Conservation (phyloP, 2,113 vertebrate species). For the Cochlearius cochlearius region DNA sequence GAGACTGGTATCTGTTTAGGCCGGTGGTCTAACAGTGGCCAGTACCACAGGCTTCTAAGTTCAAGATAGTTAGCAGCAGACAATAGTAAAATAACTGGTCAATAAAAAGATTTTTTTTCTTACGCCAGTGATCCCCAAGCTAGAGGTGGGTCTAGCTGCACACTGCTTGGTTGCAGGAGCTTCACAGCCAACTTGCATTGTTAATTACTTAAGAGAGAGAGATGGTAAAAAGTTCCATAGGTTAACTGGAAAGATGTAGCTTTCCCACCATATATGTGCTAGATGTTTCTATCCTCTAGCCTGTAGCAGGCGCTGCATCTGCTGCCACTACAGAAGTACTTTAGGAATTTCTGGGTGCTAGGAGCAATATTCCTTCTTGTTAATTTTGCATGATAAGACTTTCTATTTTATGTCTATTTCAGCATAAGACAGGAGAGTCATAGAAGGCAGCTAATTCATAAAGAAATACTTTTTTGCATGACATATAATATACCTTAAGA, state of each 20-base stretch:
- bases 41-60: background rate
- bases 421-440: background rate
- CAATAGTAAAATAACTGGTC: background rate
- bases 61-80: background rate
- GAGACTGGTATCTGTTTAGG: background rate
- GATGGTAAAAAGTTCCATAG: background rate
- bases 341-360: background rate
- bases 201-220: background rate
- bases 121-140: background rate
- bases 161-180: background rate
- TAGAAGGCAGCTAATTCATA: background rate
- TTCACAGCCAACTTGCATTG: background rate
- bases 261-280: background rate
- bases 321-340: background rate
- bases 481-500: background rate
- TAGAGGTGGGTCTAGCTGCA: background rate
- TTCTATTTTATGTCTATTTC: background rate
- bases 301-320: background rate
- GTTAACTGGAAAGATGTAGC: background rate
- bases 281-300: background rate
- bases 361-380: background rate
- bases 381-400: background rate
- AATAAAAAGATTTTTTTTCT: background rate
- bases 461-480: background rate
- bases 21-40: background rate